Conservation (phyloP, 2,888 invertebrate genomes). For the Plebejus melissa region DNA sequence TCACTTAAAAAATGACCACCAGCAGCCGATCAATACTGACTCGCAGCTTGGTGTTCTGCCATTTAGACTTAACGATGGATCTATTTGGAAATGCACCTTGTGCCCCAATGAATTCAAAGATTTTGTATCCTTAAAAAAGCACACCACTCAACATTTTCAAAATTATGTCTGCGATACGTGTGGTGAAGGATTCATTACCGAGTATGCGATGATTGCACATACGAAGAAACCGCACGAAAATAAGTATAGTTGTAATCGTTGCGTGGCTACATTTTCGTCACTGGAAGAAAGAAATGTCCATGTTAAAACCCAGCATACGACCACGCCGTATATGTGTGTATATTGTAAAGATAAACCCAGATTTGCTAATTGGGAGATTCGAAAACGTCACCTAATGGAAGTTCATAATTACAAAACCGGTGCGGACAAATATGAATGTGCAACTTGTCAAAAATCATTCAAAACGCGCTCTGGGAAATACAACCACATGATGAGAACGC, state of each 20-base stretch:
- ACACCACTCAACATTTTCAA: slow-evolving; percentile 67
- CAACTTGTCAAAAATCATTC: slow-evolving; percentile 65
- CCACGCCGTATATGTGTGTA: slow-evolving; percentile 64
- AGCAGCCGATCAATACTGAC: slow-evolving; percentile 61
- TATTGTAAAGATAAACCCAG: slow-evolving; percentile 69
- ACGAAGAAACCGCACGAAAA: slow-evolving; percentile 70
- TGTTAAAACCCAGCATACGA: slow-evolving; percentile 67
- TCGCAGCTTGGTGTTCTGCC: slow-evolving; percentile 66
- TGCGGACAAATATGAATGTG: slow-evolving; percentile 66
- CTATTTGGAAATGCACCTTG: slow-evolving; percentile 67
- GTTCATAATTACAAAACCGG: slow-evolving; percentile 67
- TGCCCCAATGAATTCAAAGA: slow-evolving; percentile 69
- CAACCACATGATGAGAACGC: slow-evolving; percentile 69
- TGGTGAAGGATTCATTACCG: slow-evolving; percentile 71
- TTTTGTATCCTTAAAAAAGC: slow-evolving; percentile 64
- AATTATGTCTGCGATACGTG: slow-evolving; percentile 73
- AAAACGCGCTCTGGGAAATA: slow-evolving; percentile 70
- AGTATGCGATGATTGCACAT: slow-evolving; percentile 68
- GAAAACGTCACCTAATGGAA: slow-evolving; percentile 66
- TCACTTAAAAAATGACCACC: slow-evolving; percentile 65
- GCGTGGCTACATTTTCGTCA: slow-evolving; percentile 64
- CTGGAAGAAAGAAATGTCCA: slow-evolving; percentile 64
- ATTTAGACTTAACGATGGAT: slow-evolving; percentile 62
- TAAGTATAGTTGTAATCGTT: slow-evolving; percentile 66
- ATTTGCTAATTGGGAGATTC: slow-evolving; percentile 67